Evolutionary conservation across 2,113 vertebrate genomes (phyloP).

Genomic region (Malurus melanocephalus): DNA sequence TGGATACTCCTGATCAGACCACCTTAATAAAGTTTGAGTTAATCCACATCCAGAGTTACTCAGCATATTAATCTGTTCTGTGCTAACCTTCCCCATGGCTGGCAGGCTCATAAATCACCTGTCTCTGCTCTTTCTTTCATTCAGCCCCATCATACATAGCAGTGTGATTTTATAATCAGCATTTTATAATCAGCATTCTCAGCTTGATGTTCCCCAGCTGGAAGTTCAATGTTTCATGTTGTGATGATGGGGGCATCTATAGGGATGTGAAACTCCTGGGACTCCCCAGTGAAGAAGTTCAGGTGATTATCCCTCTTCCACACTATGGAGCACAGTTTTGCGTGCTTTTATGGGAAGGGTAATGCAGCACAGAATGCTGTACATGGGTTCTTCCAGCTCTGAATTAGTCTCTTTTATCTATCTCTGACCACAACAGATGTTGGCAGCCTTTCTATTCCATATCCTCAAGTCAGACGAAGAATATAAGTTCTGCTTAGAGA

Average conservation of each 20-base stretch:
- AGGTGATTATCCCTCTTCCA: conserved; percentile 37
- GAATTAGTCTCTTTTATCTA: conserved; percentile 80
- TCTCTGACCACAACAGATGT: conserved; percentile 79
- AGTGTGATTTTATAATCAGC: not conserved
- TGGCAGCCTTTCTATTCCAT: conserved; percentile 77
- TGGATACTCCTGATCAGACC: not conserved
- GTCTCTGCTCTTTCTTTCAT: not conserved
- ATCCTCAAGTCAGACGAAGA: conserved; percentile 77
- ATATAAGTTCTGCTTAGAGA: conserved; percentile 75
- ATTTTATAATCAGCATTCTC: not conserved
- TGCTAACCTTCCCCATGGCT: not conserved
- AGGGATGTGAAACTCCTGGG: not conserved
- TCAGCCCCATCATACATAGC: not conserved
- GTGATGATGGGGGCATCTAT: not conserved
- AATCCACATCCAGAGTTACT: not conserved
- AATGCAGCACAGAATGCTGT: conserved; percentile 68
- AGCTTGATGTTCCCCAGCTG: not conserved
- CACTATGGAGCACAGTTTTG: not conserved
- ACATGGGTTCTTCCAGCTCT: conserved; percentile 70
- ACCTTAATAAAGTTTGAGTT: not conserved
- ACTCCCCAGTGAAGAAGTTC: not conserved
- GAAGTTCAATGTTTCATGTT: not conserved
- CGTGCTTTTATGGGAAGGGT: conserved; percentile 32
- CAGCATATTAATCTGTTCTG: not conserved
- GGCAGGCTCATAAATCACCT: not conserved